Evolutionary conservation across 2,888 invertebrate genomes (phyloP).

Genomic region (Cecidostiba fungosa): DNA sequence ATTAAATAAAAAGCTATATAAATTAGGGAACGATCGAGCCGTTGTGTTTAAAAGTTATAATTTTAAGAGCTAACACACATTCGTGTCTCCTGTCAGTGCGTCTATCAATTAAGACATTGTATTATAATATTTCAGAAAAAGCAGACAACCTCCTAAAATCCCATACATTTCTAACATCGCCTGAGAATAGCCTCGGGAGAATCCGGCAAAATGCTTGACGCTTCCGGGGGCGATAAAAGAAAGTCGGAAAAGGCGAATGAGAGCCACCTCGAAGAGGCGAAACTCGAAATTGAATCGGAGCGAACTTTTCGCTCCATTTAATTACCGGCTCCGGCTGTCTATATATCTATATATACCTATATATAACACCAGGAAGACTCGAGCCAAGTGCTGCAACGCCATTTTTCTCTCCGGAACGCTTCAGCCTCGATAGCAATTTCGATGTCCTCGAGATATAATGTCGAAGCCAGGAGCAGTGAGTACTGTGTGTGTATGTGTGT

Average conservation of each 20-base stretch:
- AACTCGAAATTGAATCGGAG: conserved; percentile 42
- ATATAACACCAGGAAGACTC: neutral
- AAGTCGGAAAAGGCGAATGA: neutral
- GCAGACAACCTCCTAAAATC: too few species aligned
- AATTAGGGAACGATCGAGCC: too few species aligned
- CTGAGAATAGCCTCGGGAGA: neutral
- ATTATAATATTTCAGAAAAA: too few species aligned
- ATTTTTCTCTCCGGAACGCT: neutral
- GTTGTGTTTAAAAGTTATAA: too few species aligned
- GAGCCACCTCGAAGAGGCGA: neutral
- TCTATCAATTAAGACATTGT: too few species aligned
- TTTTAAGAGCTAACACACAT: too few species aligned
- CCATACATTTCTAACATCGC: neutral
- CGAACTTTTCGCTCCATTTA: conserved; percentile 54
- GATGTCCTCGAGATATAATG: conserved; percentile 66
- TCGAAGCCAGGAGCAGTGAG: conserved; percentile 32
- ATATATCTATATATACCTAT: neutral
- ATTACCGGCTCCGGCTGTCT: conserved; percentile 32
- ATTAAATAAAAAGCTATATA: too few species aligned
- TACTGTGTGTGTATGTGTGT: neutral
- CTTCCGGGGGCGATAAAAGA: neutral
- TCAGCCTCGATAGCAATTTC: conserved; percentile 63
- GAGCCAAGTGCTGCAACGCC: conserved; percentile 8
- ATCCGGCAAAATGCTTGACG: neutral
- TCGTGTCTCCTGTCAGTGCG: too few species aligned